phyloP scores from a whole-genome alignment of 2,113 vertebrate genomes.

The Anoplopoma fimbria region DNA sequence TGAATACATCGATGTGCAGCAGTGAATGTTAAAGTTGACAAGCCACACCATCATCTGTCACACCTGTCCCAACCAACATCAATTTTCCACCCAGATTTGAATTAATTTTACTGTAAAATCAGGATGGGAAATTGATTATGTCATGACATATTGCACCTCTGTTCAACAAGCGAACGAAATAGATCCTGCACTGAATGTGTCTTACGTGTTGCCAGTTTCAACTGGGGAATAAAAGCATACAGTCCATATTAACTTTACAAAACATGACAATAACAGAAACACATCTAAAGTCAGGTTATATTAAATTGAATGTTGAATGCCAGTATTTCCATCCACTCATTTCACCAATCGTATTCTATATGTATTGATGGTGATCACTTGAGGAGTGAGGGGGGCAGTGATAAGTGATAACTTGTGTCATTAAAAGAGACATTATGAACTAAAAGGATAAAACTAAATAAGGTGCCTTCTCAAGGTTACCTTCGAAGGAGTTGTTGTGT shows the following conservation, averaged over 20 bases:
- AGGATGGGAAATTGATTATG: neutral
- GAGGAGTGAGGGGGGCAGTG: neutral
- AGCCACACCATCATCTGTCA: neutral
- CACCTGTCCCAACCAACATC: neutral
- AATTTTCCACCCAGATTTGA: slow-evolving; percentile 6
- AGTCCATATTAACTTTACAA: neutral
- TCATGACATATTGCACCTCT: neutral
- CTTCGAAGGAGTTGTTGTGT: neutral
- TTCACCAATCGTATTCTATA: neutral
- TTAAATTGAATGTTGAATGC: neutral
- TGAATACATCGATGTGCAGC: slow-evolving; percentile 8
- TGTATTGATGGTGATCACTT: neutral
- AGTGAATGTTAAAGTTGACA: neutral
- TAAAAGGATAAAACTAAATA: neutral
- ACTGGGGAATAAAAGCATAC: neutral
- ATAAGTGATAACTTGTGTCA: neutral
- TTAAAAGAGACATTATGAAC: neutral
- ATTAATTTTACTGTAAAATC: slow-evolving; percentile 9
- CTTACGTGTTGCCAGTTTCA: neutral
- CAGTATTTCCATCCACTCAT: too few relatives aligned
- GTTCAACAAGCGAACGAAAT: neutral
- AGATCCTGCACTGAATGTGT: neutral
- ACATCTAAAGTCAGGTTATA: neutral
- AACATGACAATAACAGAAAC: neutral
- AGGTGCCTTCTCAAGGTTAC: neutral